Percentiles rank a stretch among this genome's conserved stretches.
Conservation (phyloP, 2,888 invertebrate genomes). For the Campoplex nolae region DNA sequence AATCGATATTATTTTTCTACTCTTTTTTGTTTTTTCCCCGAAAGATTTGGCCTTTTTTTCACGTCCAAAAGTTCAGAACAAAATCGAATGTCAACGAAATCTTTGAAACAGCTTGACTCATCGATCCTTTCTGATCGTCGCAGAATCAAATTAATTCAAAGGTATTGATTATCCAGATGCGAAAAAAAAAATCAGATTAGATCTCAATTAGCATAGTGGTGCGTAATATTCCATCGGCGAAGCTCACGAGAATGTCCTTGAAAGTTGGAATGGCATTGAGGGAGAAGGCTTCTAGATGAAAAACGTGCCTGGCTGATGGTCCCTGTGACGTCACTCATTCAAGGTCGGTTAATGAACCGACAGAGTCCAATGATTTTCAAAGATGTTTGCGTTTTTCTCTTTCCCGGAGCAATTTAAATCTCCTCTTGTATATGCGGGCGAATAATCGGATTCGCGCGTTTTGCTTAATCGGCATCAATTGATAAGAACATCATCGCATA, state of each 20-base stretch:
- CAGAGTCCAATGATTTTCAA: conserved; percentile 58
- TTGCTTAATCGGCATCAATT: neutral
- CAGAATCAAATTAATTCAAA: neutral
- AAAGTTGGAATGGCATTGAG: conserved; percentile 75
- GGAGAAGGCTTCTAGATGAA: conserved; percentile 72
- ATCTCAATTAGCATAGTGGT: conserved; percentile 15
- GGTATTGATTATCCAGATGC: neutral
- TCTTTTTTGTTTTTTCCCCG: neutral
- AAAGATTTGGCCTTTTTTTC: neutral
- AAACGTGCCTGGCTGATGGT: conserved; percentile 73
- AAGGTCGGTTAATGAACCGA: conserved; percentile 82
- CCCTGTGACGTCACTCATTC: conserved; percentile 79
- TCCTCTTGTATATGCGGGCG: neutral
- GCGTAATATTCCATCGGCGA: conserved; percentile 39
- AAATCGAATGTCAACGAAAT: neutral
- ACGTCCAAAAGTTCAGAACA: neutral
- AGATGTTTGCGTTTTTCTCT: conserved; percentile 53
- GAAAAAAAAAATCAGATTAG: conserved; percentile 27
- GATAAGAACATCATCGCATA: neutral
- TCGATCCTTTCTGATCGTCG: neutral
- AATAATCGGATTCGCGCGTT: neutral
- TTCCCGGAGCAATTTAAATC: neutral
- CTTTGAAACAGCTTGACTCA: neutral
- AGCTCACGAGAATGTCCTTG: conserved; percentile 75
- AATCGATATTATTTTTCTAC: neutral